phyloP scores from a whole-genome alignment of 2,888 invertebrate genomes.

The Spicauda simplicius region DNA sequence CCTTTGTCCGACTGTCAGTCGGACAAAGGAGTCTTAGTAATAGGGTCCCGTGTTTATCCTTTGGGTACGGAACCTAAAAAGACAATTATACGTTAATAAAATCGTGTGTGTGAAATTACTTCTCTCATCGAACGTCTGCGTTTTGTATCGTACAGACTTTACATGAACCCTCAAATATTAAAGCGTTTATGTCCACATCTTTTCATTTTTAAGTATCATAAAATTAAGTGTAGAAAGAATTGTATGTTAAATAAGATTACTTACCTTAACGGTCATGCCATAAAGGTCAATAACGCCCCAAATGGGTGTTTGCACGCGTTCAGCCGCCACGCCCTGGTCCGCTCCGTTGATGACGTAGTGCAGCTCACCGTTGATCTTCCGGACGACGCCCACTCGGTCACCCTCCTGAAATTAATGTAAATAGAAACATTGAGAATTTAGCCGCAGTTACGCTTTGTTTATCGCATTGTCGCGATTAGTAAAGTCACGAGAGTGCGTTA shows the following conservation, averaged over 20 bases:
- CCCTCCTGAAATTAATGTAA: constrained; percentile 87
- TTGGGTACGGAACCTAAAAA: no score
- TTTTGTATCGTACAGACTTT: no score
- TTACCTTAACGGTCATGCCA: constrained; percentile 92
- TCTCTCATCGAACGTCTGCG: no score
- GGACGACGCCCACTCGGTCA: constrained; percentile 96
- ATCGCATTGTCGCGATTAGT: background rate
- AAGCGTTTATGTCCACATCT: no score
- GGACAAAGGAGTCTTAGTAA: no score
- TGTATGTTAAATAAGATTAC: constrained; percentile 3
- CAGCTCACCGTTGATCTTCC: constrained; percentile 92
- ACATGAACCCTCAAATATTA: no score
- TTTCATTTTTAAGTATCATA: no score
- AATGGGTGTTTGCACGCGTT: constrained; percentile 90
- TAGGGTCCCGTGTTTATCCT: no score
- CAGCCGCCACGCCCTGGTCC: constrained; percentile 96
- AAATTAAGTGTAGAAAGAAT: no score
- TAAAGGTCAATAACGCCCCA: constrained; percentile 98
- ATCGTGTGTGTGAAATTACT: no score
- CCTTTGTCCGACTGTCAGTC: no score
- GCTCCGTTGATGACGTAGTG: constrained; percentile 97
- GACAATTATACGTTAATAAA: no score
- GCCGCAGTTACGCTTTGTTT: background rate
- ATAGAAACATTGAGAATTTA: background rate
- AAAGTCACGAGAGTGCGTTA: background rate